Evolutionary conservation across 2,113 vertebrate species (phyloP).

Genomic region (Sceloporus undulatus): DNA sequence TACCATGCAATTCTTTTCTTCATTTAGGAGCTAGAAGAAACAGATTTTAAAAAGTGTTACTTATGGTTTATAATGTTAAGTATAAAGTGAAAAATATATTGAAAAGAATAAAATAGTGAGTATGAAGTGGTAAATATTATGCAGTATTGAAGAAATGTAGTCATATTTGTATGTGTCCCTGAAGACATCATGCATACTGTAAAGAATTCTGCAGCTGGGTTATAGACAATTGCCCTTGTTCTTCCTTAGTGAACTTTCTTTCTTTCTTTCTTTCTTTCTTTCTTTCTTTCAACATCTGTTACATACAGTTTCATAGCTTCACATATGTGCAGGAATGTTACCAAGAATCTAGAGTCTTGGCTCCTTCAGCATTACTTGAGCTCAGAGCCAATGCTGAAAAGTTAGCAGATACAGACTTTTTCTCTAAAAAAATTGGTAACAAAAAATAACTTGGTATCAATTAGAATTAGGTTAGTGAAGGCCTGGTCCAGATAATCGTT

Average conservation of each 20-base stretch:
- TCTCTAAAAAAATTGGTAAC: neutral
- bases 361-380: slow-evolving; percentile 75
- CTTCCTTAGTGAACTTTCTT: slow-evolving; percentile 71
- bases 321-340: slow-evolving; percentile 82
- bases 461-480: slow-evolving; percentile 21
- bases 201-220: slow-evolving; percentile 69
- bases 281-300: slow-evolving; percentile 76
- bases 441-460: slow-evolving; percentile 32
- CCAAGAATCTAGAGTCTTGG: slow-evolving; percentile 71
- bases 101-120: slow-evolving; percentile 64
- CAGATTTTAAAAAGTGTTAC: slow-evolving; percentile 69
- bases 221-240: slow-evolving; percentile 75
- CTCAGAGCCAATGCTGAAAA: slow-evolving; percentile 68
- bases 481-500: slow-evolving; percentile 20
- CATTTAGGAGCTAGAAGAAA: slow-evolving; percentile 67
- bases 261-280: slow-evolving; percentile 65
- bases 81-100: slow-evolving; percentile 68
- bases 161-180: slow-evolving; percentile 74
- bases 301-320: slow-evolving; percentile 78
- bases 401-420: neutral
- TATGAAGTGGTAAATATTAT: slow-evolving; percentile 71
- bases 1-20: slow-evolving; percentile 64
- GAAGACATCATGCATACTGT: slow-evolving; percentile 60
- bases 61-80: slow-evolving; percentile 71
- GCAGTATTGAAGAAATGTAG: slow-evolving; percentile 72